Base-by-base conservation (phyloP, 2,888 invertebrate genomes). In the Lagria hirta region DNA sequence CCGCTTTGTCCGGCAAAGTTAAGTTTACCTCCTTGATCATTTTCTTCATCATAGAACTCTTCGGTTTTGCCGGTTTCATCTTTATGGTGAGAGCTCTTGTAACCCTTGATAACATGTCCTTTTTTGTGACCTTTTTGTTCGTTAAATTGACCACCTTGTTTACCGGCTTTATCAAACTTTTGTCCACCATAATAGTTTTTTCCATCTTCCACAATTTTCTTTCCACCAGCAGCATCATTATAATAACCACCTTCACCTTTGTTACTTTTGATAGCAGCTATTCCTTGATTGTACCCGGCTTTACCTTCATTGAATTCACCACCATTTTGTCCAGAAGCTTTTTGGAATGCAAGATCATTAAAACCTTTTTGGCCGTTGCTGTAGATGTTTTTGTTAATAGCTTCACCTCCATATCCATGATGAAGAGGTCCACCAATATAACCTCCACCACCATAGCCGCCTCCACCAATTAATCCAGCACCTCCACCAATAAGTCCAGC, bases 61-160 rank as follows among this genome's bases (percentile, higher is more conserved):
- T 82, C 81, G 3, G 79, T 76, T 62, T 81, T 81, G 42, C 81
- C 81, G 54, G 80, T 77, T 56, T 83, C 82, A 55, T 83, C 82
- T 57, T 82, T 82, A 60, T 81, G 81, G 61, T 81, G 80, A 2
- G 81, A 80, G 3, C 77, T 73, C 61, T 83, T 82, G 66, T 78
- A 82, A n/a, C 82, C 82, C 62, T 82, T 82, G 63, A 80, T 78
- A 7, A 76, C 75, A 60, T 81, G 81, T 1, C 82, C 82, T 51
- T 82, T 82, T 57, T 80, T 80, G 63, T 81, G 81, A 26, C 78
- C 78, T 35, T 76, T 75, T 3, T 77, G 76, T 52, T 76, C 73
- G 43, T 79, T 77, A 17, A 78, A 54, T 49, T 78, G 74, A 35
- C 75, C 77, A 36, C 78, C 79, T 38, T 78, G 78, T 47, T 76